These are phyloP conservation scores for Muscina levida DNA, from an alignment of 2,888 invertebrate genomes.

Conservation along the genomic window DNA sequence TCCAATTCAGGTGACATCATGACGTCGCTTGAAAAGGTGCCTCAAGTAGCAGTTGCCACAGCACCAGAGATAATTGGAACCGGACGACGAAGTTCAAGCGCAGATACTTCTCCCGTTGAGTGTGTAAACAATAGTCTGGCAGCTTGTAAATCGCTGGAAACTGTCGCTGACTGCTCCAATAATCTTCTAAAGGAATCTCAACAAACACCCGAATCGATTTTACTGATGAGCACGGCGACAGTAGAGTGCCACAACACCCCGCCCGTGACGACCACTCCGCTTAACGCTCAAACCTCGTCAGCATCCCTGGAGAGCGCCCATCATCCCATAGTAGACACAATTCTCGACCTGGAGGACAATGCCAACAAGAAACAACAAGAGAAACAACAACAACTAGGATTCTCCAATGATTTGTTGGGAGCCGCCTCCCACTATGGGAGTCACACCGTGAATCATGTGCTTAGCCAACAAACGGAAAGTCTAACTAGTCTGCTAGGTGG, in stretches of 20 bases:
- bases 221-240: conserved; percentile 31
- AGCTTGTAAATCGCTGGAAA: background rate
- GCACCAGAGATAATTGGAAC: conserved; percentile 43
- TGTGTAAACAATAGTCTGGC: conserved; percentile 12
- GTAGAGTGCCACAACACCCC: conserved; percentile 31
- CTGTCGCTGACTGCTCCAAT: no score
- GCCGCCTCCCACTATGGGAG: conserved; percentile 49
- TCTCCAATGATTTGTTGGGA: conserved; percentile 57
- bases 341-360: conserved; percentile 76
- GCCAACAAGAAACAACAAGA: conserved; percentile 67
- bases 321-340: conserved; percentile 76
- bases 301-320: conserved; percentile 64
- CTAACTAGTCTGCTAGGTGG: conserved; percentile 67
- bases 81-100: conserved; percentile 53
- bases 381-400: conserved; percentile 62
- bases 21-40: conserved; percentile 58
- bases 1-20: conserved; percentile 71
- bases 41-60: conserved; percentile 54
- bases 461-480: conserved; percentile 73
- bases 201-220: conserved; percentile 11
- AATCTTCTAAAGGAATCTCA: conserved; percentile 59
- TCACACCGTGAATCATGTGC: conserved; percentile 67
- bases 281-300: conserved; percentile 42
- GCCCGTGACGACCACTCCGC: background rate
- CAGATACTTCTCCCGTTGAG: conserved; percentile 56